Evolutionary conservation across 1,140 invertebrate species (phyloP), one percentile per base, ranked within the genome.

Genomic region (Drosophila pachea): DNA sequence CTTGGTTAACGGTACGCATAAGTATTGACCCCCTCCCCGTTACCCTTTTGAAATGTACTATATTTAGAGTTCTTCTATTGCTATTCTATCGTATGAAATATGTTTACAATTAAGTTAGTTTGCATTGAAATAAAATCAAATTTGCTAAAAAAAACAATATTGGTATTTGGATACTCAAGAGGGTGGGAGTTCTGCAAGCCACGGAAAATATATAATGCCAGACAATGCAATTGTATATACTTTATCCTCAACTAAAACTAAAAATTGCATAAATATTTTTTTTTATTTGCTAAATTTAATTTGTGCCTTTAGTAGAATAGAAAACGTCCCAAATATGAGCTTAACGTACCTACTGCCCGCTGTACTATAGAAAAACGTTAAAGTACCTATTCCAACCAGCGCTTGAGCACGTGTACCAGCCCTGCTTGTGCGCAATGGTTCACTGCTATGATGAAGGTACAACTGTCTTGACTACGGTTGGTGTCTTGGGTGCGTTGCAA

Each of bases 121-220:
- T 69, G 67, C 67, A 69, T 69, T 65, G 53, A 66, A 71, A 71
- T 67, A 71, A 71, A 71, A 40, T 50, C 32, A 48, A 59, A 59
- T 59, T 59, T 32, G 56, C 56, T 45, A 59, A 33, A 38, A 56
- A 42, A n/a, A 43, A 4, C 1, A 16, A 12, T 2, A 12, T 2
- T 7, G n/a, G 7, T 22, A 22, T 36, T 52, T 45, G 16, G 2
- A 43, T 42, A 0, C 5, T 0, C n/a, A n/a, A 42, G n/a, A 36
- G 12, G 40, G n/a, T 5, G 8, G 8, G 4, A 38, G 8, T 38
- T 38, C 8, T 4, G 0, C 8, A 1, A 1, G 4, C 9, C n/a
- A 38, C 11, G 4, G 4, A 38, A 11, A 38, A 22, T 2, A 22
- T 22, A 22, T 22, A 22, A 22, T n/a, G n/a, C n/a, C n/a, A n/a